Evolutionary conservation across 2,888 invertebrate species (phyloP), one percentile per base, ranked within the genome.

Genomic region (Zhuqinia jingwanae): DNA sequence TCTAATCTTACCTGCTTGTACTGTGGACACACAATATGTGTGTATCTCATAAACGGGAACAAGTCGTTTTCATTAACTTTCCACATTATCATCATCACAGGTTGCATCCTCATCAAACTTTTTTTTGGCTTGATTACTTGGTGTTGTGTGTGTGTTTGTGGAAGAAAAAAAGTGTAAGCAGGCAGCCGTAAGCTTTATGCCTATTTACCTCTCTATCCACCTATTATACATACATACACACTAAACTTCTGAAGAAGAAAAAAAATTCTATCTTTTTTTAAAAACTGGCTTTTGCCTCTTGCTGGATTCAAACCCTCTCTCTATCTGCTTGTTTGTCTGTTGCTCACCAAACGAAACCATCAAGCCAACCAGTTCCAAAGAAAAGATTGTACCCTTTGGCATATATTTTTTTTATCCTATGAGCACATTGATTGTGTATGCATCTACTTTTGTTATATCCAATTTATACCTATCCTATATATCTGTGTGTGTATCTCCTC

Each of bases 61-160:
- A 85, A 85, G 79, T 85, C 79, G 85, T 85, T 85, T 85, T 85
- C 85, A 85, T 85, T 85, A 85, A 85, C 78, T 78, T n/a, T 82
- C 47, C 45, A 53, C 73, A 75, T 75, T 30, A 75, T 75, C 73
- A 68, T 27, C 65, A 73, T 73, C 73, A 25, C 56, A 58, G 25
- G 20, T 58, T 25, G 20, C 36, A 11, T 53, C 36, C 53, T 76
- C 76, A 56, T n/a, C n/a, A 56, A 65, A 42, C 58, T n/a, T n/a
- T n/a, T n/a, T n/a, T n/a, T n/a, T n/a, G n/a, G n/a, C n/a, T n/a
- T n/a, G n/a, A n/a, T 73, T 47, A 36, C 56, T 42, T 60, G 78
- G 20, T 78, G n/a, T n/a, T n/a, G n/a, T n/a, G n/a, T n/a, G n/a
- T 22, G 63, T 78, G 60, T 47, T 78, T 60, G 60, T 47, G n/a